Percentiles rank a stretch among this genome's conserved stretches.
Evolutionary conservation across 2,113 vertebrate genomes (phyloP).

Genomic region (Lophochroa leadbeateri): DNA sequence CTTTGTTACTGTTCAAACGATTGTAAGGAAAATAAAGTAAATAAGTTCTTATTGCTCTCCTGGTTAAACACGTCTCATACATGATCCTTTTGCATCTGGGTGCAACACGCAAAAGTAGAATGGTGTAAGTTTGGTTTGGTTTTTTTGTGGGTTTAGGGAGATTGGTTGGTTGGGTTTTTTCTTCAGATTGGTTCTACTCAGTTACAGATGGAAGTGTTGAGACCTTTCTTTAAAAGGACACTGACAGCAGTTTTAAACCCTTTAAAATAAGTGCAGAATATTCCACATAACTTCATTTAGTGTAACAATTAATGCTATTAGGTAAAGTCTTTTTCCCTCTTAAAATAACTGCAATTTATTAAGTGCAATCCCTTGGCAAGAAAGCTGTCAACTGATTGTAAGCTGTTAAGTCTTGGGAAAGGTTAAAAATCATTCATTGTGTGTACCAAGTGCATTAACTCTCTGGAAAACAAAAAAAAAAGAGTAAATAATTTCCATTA

Average conservation of each 20-base stretch:
- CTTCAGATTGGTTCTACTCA: neutral
- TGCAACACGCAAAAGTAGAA: neutral
- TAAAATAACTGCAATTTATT: neutral
- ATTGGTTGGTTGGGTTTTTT: neutral
- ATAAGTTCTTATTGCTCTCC: neutral
- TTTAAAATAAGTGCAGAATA: neutral
- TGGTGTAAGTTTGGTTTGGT: neutral
- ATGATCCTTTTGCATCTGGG: neutral
- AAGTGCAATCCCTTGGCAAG: neutral
- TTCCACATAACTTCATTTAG: neutral
- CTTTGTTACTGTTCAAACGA: neutral
- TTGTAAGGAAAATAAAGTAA: neutral
- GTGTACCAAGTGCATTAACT: neutral
- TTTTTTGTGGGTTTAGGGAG: neutral
- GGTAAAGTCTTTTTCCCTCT: neutral
- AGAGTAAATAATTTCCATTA: conserved; percentile 16
- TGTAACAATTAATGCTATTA: neutral
- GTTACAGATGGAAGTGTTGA: neutral
- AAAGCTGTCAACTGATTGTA: neutral
- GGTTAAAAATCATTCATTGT: neutral
- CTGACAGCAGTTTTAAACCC: neutral
- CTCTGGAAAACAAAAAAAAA: neutral
- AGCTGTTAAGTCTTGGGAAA: neutral
- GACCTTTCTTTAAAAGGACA: neutral
- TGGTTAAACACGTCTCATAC: fast-evolving